These are phyloP conservation scores for Apotomis turbidana DNA, from an alignment of 2,888 invertebrate genomes.

Conservation along the genomic window DNA sequence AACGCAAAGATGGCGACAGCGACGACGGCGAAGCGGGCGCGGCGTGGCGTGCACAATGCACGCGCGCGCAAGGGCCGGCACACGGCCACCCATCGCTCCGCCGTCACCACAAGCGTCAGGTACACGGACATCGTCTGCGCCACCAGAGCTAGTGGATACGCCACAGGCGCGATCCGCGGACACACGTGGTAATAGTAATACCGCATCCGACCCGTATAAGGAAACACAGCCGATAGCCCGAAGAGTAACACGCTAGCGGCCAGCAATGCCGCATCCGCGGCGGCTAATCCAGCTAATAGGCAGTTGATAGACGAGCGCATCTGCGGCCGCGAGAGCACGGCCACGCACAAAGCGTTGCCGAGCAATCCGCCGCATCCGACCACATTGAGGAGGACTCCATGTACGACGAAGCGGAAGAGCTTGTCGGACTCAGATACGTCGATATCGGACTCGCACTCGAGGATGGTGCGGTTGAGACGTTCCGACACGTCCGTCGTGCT, in stretches of 20 bases:
- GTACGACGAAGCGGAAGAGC: slow-evolving; percentile 90
- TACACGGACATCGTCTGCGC: slow-evolving; percentile 98
- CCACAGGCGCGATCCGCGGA: slow-evolving; percentile 90
- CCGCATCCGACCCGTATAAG: slow-evolving; percentile 90
- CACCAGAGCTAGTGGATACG: slow-evolving; percentile 93
- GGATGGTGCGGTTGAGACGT: slow-evolving; percentile 37
- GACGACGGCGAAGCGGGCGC: slow-evolving; percentile 91
- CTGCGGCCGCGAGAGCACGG: slow-evolving; percentile 95
- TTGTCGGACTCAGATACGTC: slow-evolving; percentile 74
- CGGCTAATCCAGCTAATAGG: slow-evolving; percentile 95
- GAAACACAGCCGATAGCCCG: slow-evolving; percentile 93
- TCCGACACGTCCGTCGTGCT: slow-evolving; percentile 47
- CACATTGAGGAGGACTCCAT: slow-evolving; percentile 91
- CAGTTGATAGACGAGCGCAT: slow-evolving; percentile 99
- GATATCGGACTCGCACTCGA: slow-evolving; percentile 70
- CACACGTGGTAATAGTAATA: slow-evolving; percentile 91
- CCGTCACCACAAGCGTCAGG: slow-evolving; percentile 93
- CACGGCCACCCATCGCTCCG: slow-evolving; percentile 97
- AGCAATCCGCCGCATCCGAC: slow-evolving; percentile 93
- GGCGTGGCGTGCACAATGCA: slow-evolving; percentile 94
- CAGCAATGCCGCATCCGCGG: slow-evolving; percentile 96
- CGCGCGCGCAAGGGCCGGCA: slow-evolving; percentile 95
- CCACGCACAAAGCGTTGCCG: slow-evolving; percentile 95
- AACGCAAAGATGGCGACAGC: slow-evolving; percentile 91
- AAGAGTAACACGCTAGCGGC: slow-evolving; percentile 93